Evolutionary conservation across 2,888 invertebrate genomes (phyloP).

Genomic region (Clanis bilineata): DNA sequence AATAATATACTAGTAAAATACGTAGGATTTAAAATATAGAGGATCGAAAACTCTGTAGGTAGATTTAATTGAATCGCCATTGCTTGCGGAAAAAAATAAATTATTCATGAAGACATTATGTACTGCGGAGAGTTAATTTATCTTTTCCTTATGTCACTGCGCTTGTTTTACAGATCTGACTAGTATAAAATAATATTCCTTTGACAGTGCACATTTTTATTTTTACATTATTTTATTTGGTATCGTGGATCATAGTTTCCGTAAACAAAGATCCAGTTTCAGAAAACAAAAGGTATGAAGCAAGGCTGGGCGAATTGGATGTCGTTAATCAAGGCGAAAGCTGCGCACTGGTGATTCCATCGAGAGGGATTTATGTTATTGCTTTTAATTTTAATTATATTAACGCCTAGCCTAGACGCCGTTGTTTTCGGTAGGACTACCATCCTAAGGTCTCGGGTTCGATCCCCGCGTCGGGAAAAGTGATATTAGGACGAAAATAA

Average conservation of each 20-base stretch:
- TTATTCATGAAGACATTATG: neutral
- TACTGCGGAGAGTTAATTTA: neutral
- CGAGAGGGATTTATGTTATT: neutral
- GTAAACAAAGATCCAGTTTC: neutral
- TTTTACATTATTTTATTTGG: neutral
- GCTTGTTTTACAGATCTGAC: neutral
- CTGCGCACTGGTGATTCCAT: neutral
- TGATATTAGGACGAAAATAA: no score
- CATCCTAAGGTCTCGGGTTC: no score
- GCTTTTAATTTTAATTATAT: neutral
- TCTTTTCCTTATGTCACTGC: neutral
- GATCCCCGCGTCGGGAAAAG: no score
- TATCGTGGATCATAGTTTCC: neutral
- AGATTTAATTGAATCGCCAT: neutral
- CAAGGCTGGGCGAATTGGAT: neutral
- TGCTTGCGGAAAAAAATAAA: neutral
- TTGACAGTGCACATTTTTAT: neutral
- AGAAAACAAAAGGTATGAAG: neutral
- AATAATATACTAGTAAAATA: neutral
- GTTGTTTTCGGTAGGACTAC: no score
- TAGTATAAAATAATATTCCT: neutral
- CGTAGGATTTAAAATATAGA: constrained; percentile 2
- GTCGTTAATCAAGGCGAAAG: constrained; percentile 2
- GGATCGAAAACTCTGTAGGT: neutral
- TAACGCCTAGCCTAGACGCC: no score